These are phyloP conservation scores for Synanthedon vespiformis DNA, from an alignment of 2,888 invertebrate species.

Conservation along the genomic window DNA sequence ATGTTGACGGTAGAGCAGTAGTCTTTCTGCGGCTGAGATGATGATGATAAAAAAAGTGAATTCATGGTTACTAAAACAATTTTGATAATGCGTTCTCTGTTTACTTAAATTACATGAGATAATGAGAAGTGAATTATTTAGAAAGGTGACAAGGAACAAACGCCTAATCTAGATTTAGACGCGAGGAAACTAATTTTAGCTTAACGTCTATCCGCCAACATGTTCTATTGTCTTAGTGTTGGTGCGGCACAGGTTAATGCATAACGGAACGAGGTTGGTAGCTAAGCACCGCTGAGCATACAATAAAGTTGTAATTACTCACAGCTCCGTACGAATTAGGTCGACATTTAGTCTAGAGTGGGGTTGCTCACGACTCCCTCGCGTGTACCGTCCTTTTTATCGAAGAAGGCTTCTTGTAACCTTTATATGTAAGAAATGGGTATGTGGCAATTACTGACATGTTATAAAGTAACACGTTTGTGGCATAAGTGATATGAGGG, in stretches of 20 bases:
- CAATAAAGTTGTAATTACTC: conserved; percentile 31
- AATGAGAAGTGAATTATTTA: neutral
- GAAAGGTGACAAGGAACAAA: neutral
- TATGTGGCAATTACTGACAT: too few species aligned
- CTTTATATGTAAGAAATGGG: conserved; percentile 1
- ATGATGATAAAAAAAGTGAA: too few species aligned
- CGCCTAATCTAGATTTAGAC: conserved; percentile 1
- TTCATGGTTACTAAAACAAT: too few species aligned
- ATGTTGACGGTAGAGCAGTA: too few species aligned
- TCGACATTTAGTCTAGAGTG: conserved; percentile 6
- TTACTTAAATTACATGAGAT: too few species aligned
- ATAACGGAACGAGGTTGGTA: neutral
- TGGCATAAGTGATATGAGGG: too few species aligned
- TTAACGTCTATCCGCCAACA: conserved; percentile 4
- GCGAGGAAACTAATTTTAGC: conserved; percentile 7
- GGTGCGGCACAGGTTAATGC: conserved; percentile 4
- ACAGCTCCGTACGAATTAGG: conserved; percentile 11
- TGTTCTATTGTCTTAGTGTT: neutral
- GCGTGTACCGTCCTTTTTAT: neutral
- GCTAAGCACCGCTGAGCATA: conserved; percentile 8
- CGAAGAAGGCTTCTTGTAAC: neutral
- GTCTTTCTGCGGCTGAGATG: too few species aligned
- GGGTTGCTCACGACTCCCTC: neutral
- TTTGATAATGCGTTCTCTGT: too few species aligned
- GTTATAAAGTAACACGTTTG: too few species aligned